These are phyloP conservation scores for Leptinotarsa tumamoca DNA, from an alignment of 2,888 invertebrate genomes.

Conservation along the genomic window DNA sequence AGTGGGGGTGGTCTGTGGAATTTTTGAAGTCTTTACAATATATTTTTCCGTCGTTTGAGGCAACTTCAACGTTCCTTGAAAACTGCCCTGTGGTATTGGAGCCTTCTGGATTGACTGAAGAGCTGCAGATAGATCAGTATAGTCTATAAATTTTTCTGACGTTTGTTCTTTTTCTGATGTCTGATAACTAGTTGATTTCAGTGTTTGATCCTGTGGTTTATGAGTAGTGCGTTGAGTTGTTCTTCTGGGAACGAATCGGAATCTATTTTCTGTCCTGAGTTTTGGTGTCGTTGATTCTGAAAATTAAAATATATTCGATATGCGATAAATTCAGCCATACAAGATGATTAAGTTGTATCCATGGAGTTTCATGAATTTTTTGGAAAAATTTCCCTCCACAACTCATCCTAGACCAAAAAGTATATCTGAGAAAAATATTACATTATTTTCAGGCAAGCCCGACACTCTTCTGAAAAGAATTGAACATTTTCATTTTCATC, in stretches of 20 bases:
- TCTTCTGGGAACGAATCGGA: slow-evolving; percentile 53
- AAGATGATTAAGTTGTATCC: too few species aligned
- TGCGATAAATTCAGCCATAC: too few species aligned
- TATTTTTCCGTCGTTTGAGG: slow-evolving; percentile 7
- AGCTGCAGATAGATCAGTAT: slow-evolving; percentile 57
- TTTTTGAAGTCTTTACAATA: not conserved
- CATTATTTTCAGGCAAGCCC: too few species aligned
- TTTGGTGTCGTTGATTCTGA: slow-evolving; percentile 25
- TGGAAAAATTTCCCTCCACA: too few species aligned
- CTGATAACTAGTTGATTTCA: slow-evolving; percentile 17
- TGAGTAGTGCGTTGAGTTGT: slow-evolving; percentile 49
- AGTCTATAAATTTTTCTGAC: slow-evolving; percentile 48
- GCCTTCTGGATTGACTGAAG: slow-evolving; percentile 58
- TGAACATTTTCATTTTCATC: too few species aligned
- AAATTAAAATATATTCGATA: not conserved
- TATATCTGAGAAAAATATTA: too few species aligned
- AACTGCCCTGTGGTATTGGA: slow-evolving; percentile 42
- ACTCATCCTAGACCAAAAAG: too few species aligned
- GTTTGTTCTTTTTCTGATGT: slow-evolving; percentile 52
- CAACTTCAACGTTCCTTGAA: not conserved
- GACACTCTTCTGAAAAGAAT: too few species aligned
- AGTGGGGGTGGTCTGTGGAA: not conserved
- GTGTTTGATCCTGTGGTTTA: slow-evolving; percentile 31
- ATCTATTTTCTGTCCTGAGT: slow-evolving; percentile 44
- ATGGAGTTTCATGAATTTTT: too few species aligned